phyloP scores from a whole-genome alignment of 92 coral and sea anemone species.

The Montipora capitata region DNA sequence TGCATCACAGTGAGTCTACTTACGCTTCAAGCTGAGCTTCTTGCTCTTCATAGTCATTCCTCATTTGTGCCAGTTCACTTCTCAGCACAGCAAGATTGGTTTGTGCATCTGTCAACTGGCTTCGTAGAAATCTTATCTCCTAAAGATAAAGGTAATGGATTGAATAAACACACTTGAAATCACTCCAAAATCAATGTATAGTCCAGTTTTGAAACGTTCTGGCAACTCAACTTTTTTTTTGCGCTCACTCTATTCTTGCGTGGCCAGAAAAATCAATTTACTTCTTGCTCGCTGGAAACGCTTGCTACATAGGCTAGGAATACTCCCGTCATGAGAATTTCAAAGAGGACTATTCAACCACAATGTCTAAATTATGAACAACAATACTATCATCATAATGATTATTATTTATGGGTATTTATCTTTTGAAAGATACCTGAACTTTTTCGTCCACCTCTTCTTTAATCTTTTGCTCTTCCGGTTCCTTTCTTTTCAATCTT shows the following conservation, averaged over 20 bases:
- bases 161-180: too few relatives aligned
- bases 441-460: slow-evolving; percentile 90
- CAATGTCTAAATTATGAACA: background rate
- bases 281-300: too few relatives aligned
- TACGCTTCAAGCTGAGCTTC: slow-evolving; percentile 83
- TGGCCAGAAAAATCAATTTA: too few relatives aligned
- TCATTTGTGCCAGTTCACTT: slow-evolving; percentile 92
- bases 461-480: slow-evolving; percentile 90
- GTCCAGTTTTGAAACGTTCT: too few relatives aligned
- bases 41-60: slow-evolving; percentile 90
- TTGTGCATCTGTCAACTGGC: slow-evolving; percentile 95
- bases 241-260: too few relatives aligned
- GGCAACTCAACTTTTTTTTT: too few relatives aligned
- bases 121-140: slow-evolving; percentile 92
- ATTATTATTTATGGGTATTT: background rate
- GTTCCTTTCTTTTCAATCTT: slow-evolving; percentile 81
- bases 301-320: too few relatives aligned
- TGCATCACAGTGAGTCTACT: background rate
- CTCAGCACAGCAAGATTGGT: slow-evolving; percentile 90
- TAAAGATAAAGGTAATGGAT: background rate
- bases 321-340: too few relatives aligned
- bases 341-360: too few relatives aligned
- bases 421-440: slow-evolving; percentile 67
- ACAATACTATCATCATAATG: background rate
- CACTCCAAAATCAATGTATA: too few relatives aligned